phyloP scores from a whole-genome alignment of 2,888 invertebrate genomes.

The Mamestra brassicae region DNA sequence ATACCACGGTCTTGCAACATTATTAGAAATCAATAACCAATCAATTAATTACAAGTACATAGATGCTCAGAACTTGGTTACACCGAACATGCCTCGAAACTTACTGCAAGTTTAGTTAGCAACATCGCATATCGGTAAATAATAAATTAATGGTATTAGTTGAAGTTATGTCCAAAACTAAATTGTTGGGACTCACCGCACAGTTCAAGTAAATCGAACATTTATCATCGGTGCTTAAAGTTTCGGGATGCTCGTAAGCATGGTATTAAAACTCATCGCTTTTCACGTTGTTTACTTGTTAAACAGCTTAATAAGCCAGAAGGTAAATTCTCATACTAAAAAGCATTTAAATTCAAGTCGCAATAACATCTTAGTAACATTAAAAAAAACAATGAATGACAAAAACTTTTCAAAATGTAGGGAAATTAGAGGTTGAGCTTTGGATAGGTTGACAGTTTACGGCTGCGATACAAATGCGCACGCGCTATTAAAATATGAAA shows the following conservation, averaged over 20 bases:
- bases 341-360: neutral
- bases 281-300: constrained; percentile 8
- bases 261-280: constrained; percentile 17
- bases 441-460: too few species aligned
- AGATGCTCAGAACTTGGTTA: constrained; percentile 47
- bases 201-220: constrained; percentile 40
- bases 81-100: constrained; percentile 44
- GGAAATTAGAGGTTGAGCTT: too few species aligned
- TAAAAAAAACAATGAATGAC: too few species aligned
- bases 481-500: too few species aligned
- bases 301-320: neutral
- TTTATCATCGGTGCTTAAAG: constrained; percentile 44
- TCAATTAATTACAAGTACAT: constrained; percentile 47
- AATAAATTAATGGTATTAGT: constrained; percentile 55
- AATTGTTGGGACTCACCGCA: constrained; percentile 35
- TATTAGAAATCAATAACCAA: constrained; percentile 39
- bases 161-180: constrained; percentile 47
- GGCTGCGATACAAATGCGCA: too few species aligned
- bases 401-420: too few species aligned
- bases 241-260: constrained; percentile 23
- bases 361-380: too few species aligned
- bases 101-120: constrained; percentile 57
- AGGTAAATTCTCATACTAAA: neutral
- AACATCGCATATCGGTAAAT: constrained; percentile 53
- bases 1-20: constrained; percentile 7